Conservation (phyloP, 2,113 vertebrate species). For the Naja naja region DNA sequence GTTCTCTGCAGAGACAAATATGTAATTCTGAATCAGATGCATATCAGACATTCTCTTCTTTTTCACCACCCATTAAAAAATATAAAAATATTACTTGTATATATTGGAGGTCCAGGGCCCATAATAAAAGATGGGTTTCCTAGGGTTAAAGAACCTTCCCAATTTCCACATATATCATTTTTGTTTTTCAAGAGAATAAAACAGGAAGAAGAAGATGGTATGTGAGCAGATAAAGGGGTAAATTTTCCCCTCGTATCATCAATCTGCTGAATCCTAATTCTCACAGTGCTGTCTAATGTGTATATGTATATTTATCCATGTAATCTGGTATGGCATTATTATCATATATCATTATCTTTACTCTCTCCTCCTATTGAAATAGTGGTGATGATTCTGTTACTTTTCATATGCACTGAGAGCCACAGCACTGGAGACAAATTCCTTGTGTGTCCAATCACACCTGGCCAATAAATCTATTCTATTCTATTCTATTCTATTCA, state of each 20-base stretch:
- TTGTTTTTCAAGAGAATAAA: not conserved
- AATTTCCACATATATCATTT: not conserved
- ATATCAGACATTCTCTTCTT: not conserved
- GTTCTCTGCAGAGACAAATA: not conserved
- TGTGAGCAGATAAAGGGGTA: not conserved
- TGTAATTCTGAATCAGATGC: not conserved
- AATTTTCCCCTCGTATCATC: not conserved
- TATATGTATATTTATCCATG: not conserved
- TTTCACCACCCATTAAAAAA: not conserved
- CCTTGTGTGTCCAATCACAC: not conserved
- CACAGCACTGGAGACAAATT: not conserved
- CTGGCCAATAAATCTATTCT: not conserved
- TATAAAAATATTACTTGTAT: not conserved
- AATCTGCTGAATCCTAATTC: not conserved
- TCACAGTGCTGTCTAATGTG: not conserved
- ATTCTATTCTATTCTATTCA: not conserved
- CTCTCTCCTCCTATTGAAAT: not conserved
- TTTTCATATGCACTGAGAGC: not conserved
- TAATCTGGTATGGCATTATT: not conserved
- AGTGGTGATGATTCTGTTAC: not conserved
- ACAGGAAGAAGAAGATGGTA: not conserved
- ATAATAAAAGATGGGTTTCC: not conserved
- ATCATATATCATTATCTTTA: not conserved
- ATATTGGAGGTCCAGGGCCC: not conserved
- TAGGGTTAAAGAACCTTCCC: not conserved